Base-by-base conservation (phyloP, 35 echinoderm and acorn worm species). In the Heliocidaris erythrogramma region DNA sequence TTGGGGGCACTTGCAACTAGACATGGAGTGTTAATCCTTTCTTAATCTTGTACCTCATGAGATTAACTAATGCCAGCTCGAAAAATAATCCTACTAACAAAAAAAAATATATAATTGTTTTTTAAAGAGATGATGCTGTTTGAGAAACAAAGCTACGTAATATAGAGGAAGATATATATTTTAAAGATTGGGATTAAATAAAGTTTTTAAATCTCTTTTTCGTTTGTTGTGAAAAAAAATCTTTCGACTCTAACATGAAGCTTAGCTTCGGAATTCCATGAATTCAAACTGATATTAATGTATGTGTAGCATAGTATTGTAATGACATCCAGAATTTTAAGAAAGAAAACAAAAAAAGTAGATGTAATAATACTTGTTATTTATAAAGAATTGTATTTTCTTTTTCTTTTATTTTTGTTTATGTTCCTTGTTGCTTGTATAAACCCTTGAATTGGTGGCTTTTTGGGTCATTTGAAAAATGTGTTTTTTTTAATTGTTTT, bases 401-500 rank as follows among this genome's bases (percentile, higher is more conserved):
- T 89, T 89, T 89, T 89, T 89, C 65, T 78, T 78, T 60, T 78
- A 27, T 27, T 89, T 49, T 92, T 49, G 47, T 92, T 59, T 92
- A 52, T 50, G 91, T 92, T 92, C 49, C 65, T 50, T 56, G 91
- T 92, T 92, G 91, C 91, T 59, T 92, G 91, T 92, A 52, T 92
- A 92, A 92, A 78, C 49, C 91, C 91, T 47, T 92, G 91, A 59
- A 92, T 92, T 92, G 91, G 21, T 92, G 91, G 48, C 91, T 92
- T 92, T 92, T 92, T 92, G 91, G 91, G 91, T 92, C 91, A 92
- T 92, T 92, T 92, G 91, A 32, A 92, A 24, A 92, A 89, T 47
- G 14, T 48, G 87, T 89, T 14, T 6, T 89, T n/a, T 78, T 78
- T n/a, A n/a, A 27, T 78, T 17, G 27, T 78, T 78, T 78, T 78